These are phyloP conservation scores for Dione vanillae DNA, from an alignment of 2,888 invertebrate genomes.

Conservation along the genomic window DNA sequence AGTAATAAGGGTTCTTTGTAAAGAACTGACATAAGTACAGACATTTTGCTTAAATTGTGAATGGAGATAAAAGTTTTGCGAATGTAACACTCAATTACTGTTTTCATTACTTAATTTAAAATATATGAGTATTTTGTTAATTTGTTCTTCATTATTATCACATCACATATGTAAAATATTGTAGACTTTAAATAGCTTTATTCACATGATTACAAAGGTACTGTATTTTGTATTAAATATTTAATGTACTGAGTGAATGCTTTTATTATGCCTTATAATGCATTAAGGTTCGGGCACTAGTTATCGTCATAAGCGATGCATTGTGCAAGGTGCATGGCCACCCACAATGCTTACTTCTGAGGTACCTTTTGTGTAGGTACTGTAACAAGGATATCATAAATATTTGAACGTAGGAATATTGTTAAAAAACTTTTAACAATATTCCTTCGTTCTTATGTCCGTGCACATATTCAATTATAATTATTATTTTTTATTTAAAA, in stretches of 20 bases:
- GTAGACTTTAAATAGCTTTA: background rate
- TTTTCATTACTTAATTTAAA: background rate
- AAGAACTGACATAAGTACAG: background rate
- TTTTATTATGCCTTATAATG: conserved; percentile 10
- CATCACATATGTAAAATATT: background rate
- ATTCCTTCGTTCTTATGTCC: no score
- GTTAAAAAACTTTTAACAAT: no score
- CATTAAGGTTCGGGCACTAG: conserved; percentile 15
- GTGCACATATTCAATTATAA: no score
- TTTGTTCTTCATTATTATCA: background rate
- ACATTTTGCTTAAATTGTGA: background rate
- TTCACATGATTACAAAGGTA: background rate
- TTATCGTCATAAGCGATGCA: conserved; percentile 50
- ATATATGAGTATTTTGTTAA: background rate
- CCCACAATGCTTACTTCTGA: conserved; percentile 55
- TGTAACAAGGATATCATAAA: conserved; percentile 24
- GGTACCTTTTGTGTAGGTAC: conserved; percentile 25
- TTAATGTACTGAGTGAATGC: background rate
- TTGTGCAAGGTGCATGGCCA: conserved; percentile 73
- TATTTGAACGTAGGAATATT: conserved; percentile 9
- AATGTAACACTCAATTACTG: background rate
- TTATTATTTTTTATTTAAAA: no score
- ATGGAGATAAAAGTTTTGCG: background rate
- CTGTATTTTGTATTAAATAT: background rate
- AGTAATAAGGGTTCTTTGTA: background rate